phyloP scores from a whole-genome alignment of 2,113 vertebrate genomes.

The Hemiprocne comata region DNA sequence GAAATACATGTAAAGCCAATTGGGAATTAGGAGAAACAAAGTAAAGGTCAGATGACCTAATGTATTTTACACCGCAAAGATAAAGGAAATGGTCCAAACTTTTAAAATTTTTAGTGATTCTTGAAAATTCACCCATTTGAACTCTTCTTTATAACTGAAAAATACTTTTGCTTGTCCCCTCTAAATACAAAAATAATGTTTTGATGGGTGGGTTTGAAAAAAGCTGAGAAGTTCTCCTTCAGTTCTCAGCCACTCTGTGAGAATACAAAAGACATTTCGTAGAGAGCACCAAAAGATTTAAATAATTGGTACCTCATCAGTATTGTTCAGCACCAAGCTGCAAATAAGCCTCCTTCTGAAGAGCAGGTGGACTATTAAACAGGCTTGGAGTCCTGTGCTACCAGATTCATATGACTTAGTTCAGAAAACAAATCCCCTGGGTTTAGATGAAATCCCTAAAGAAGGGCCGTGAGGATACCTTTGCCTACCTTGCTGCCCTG shows the following conservation, averaged over 20 bases:
- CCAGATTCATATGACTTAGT: background rate
- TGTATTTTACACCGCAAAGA: background rate
- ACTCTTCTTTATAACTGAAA: background rate
- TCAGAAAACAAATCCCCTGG: background rate
- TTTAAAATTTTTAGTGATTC: background rate
- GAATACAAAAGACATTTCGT: background rate
- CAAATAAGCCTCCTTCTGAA: slow-evolving; percentile 1
- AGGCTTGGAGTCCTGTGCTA: background rate
- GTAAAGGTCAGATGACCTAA: background rate
- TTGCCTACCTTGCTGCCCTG: background rate
- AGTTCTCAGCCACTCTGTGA: background rate
- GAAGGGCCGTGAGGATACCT: background rate
- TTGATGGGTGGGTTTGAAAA: background rate
- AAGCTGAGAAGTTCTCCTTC: background rate
- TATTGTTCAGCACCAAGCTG: background rate
- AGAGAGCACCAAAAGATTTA: background rate
- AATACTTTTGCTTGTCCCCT: background rate
- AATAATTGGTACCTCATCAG: background rate
- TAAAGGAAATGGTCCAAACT: background rate
- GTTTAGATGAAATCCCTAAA: background rate
- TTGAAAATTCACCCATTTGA: background rate
- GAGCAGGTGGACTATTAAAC: slow-evolving; percentile 8
- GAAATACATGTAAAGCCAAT: background rate
- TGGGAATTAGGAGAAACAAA: background rate
- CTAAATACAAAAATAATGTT: background rate